phyloP scores from a whole-genome alignment of 2,113 vertebrate species.

The Eclectus roratus region DNA sequence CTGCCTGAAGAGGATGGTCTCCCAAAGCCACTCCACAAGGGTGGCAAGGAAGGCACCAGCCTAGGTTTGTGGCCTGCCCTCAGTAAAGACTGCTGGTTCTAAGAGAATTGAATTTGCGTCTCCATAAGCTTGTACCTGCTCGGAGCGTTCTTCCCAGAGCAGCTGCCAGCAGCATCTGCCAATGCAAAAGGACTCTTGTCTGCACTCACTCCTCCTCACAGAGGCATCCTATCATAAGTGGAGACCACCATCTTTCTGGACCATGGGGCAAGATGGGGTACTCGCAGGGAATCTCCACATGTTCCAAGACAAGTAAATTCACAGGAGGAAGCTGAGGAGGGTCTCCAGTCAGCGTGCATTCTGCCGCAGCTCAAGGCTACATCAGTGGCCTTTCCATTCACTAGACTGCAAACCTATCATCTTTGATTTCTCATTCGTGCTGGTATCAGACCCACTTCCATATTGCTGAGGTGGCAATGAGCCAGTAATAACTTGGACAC shows the following conservation, averaged over 20 bases:
- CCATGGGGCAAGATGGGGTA: background rate
- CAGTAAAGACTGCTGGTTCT: background rate
- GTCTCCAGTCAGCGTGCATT: background rate
- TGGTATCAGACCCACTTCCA: background rate
- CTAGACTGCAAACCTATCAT: background rate
- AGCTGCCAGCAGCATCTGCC: background rate
- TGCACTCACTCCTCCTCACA: background rate
- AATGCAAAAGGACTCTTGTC: background rate
- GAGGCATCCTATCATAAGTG: too few relatives aligned
- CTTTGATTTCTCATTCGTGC: background rate
- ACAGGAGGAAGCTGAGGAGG: background rate
- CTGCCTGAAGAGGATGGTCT: background rate
- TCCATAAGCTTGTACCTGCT: background rate
- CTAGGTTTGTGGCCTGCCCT: background rate
- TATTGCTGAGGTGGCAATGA: background rate
- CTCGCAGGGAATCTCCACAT: rapidly evolving
- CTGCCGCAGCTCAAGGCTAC: background rate
- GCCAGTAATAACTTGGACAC: background rate
- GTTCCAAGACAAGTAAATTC: background rate
- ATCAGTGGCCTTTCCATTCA: background rate
- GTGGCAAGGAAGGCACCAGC: background rate
- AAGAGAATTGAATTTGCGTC: background rate
- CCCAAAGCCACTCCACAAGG: background rate
- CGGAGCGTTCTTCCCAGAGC: background rate
- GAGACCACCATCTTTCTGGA: background rate